These are phyloP conservation scores for Poeciliopsis prolifica DNA, from an alignment of 2,113 vertebrate species.

Conservation along the genomic window DNA sequence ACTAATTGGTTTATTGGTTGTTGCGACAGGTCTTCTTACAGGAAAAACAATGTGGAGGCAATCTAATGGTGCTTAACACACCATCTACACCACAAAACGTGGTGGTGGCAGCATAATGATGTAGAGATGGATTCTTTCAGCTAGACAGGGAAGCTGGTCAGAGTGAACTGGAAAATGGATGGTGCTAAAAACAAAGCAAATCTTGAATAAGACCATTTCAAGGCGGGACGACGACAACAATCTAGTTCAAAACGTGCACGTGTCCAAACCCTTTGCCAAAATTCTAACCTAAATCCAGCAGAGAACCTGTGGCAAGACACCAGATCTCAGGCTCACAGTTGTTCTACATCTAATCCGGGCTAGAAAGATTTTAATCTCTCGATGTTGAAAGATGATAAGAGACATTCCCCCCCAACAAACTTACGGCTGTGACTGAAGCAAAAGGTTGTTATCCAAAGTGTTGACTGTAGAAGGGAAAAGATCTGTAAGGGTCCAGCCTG, in stretches of 20 bases:
- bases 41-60: no score
- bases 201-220: no score
- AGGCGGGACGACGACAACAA: neutral
- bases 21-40: no score
- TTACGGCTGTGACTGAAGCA: neutral
- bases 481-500: neutral
- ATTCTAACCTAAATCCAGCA: neutral
- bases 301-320: neutral
- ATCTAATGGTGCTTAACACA: neutral
- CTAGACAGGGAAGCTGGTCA: neutral
- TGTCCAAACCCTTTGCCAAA: neutral
- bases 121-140: no score
- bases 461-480: neutral
- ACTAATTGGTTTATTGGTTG: no score
- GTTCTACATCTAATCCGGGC: no score
- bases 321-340: neutral
- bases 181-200: no score
- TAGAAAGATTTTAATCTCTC: neutral
- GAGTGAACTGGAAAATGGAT: no score
- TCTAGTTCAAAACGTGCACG: neutral
- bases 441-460: neutral
- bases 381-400: neutral
- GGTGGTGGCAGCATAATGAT: no score
- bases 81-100: neutral
- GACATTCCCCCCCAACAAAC: neutral